These are phyloP conservation scores for Penelope pileata DNA, from an alignment of 2,113 vertebrate genomes.

Conservation along the genomic window DNA sequence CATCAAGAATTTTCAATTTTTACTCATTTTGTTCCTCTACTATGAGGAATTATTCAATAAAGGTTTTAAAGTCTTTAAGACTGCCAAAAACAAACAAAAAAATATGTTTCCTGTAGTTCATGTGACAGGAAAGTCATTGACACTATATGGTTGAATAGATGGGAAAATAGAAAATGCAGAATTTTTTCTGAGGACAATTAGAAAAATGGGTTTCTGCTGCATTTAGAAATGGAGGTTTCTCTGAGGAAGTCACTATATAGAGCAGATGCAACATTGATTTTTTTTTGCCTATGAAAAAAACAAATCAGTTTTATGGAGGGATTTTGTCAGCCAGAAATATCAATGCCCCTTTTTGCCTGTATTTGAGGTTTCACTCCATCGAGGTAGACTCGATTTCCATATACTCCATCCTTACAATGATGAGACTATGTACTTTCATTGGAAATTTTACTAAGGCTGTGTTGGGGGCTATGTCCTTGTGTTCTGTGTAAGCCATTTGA, in stretches of 20 bases:
- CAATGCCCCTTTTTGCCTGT: neutral
- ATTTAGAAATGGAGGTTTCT: neutral
- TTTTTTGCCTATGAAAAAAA: neutral
- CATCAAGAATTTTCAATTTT: neutral
- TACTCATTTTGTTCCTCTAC: neutral
- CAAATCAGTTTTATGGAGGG: neutral
- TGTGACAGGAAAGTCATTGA: neutral
- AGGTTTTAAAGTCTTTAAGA: neutral
- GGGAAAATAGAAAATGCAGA: neutral
- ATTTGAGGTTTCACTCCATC: neutral
- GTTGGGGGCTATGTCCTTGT: neutral
- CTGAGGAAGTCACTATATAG: neutral
- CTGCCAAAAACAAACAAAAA: neutral
- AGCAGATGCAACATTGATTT: neutral
- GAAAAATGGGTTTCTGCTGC: neutral
- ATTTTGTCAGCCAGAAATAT: neutral
- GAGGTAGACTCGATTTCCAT: neutral
- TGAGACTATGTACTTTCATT: neutral
- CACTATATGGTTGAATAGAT: neutral
- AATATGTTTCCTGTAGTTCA: neutral
- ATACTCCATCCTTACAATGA: accelerated
- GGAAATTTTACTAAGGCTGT: neutral
- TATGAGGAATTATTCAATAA: neutral
- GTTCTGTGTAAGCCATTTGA: neutral
- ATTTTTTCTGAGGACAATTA: neutral